Conservation (phyloP, 2,888 invertebrate species). For the Caenorhabditis wallacei region DNA sequence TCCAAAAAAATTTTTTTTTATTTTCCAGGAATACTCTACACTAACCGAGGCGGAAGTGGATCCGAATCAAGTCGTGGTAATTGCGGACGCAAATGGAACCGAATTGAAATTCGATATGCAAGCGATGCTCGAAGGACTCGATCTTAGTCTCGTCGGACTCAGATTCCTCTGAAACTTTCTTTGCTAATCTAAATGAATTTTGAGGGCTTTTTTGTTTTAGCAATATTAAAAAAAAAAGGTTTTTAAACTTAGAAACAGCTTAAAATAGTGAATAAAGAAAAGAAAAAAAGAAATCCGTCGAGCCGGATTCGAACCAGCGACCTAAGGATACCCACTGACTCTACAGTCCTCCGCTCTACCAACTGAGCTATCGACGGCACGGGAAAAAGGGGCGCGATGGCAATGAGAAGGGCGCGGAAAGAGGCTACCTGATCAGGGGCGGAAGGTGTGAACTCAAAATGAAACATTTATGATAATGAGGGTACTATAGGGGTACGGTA, state of each 20-base stretch:
- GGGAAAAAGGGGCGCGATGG: neutral
- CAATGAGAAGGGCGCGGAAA: neutral
- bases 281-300: constrained; percentile 67
- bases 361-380: constrained; percentile 65
- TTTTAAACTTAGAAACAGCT: neutral
- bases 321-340: constrained; percentile 72
- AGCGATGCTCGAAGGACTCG: constrained; percentile 29
- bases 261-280: neutral
- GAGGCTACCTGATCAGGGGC: neutral
- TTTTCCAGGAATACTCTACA: neutral
- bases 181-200: neutral
- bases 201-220: neutral
- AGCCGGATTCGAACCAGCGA: constrained; percentile 77
- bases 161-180: constrained; percentile 12
- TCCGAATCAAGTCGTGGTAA: constrained; percentile 29
- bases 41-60: neutral
- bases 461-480: neutral
- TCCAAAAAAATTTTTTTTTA: neutral
- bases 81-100: constrained; percentile 50
- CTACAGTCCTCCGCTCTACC: constrained; percentile 74
- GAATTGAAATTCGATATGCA: constrained; percentile 44
- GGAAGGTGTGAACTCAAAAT: neutral
- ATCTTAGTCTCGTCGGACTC: constrained; percentile 39
- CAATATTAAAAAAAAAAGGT: too few relatives aligned
- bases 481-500: neutral